These are phyloP conservation scores for Alectura lathami DNA, from an alignment of 2,113 vertebrate genomes.

Conservation along the genomic window DNA sequence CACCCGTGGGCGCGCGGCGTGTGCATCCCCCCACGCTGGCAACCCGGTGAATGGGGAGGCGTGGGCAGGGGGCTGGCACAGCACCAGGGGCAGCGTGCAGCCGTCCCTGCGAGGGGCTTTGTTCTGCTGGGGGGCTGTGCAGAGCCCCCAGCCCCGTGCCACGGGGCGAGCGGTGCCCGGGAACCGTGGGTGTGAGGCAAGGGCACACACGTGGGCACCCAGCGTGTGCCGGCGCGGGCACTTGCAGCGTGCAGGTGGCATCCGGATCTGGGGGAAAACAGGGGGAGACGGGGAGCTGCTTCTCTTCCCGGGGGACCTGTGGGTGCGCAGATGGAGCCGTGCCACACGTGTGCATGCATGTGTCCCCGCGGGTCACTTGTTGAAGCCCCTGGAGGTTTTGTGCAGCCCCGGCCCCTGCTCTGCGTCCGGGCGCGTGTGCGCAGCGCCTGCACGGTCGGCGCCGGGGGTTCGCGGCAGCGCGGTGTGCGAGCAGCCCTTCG, in stretches of 20 bases:
- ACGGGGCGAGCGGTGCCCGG: background rate
- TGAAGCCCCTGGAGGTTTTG: background rate
- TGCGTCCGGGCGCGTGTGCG: background rate
- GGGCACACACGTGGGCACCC: conserved; percentile 28
- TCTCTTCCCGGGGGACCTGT: background rate
- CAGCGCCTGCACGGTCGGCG: background rate
- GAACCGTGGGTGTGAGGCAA: background rate
- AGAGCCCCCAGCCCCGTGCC: background rate
- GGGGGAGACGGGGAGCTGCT: background rate
- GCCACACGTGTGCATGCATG: background rate
- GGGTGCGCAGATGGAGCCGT: background rate
- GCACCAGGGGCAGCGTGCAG: background rate
- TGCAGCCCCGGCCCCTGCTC: background rate
- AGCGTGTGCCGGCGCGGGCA: background rate
- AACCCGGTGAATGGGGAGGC: background rate
- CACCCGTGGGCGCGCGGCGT: background rate
- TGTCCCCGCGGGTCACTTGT: conserved; percentile 16
- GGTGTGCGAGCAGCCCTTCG: background rate
- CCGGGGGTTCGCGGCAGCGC: background rate
- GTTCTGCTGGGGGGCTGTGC: background rate
- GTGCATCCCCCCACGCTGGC: background rate
- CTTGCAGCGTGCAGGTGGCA: conserved; percentile 21
- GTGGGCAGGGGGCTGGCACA: background rate
- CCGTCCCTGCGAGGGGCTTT: background rate
- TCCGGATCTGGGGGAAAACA: background rate